phyloP scores from a whole-genome alignment of 1,140 invertebrate genomes.

The Panagrolaimus sp. region DNA sequence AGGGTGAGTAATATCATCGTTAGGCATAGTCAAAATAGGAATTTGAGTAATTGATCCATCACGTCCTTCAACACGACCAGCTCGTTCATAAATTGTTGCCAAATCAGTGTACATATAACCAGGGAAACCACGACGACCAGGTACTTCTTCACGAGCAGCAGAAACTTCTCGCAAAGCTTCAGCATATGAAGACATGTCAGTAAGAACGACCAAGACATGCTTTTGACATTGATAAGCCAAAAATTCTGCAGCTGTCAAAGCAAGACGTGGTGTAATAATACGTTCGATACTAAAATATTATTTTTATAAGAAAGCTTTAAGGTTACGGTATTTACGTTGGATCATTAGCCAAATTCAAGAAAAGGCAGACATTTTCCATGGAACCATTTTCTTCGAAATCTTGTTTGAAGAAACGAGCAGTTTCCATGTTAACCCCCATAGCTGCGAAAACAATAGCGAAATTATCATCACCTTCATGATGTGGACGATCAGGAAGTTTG shows the following conservation, averaged over 20 bases:
- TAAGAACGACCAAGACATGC: constrained; percentile 92
- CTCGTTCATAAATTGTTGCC: constrained; percentile 94
- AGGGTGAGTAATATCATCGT: constrained; percentile 97
- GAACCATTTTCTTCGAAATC: constrained; percentile 84
- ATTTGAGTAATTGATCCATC: constrained; percentile 98
- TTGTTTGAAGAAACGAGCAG: constrained; percentile 95
- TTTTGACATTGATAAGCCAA: constrained; percentile 96
- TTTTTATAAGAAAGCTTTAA: neutral
- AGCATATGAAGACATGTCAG: constrained; percentile 98
- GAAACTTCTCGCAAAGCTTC: constrained; percentile 84
- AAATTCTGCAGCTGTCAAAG: constrained; percentile 90
- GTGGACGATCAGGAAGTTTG: constrained; percentile 79
- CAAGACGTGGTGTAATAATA: constrained; percentile 93
- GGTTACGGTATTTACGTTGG: constrained; percentile 68
- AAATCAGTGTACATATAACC: constrained; percentile 99
- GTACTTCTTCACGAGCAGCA: constrained; percentile 91
- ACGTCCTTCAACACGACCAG: constrained; percentile 88
- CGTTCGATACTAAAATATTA: constrained; percentile 73
- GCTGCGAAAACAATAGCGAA: constrained; percentile 91
- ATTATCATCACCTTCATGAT: constrained; percentile 83
- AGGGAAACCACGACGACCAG: constrained; percentile 85
- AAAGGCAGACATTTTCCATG: constrained; percentile 97
- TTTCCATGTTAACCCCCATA: constrained; percentile 99
- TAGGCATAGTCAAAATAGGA: constrained; percentile 97
- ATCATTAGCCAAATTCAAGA: constrained; percentile 95